These are phyloP conservation scores for Plumapathes pennacea DNA, from an alignment of 92 coral and sea anemone species.

Conservation along the genomic window DNA sequence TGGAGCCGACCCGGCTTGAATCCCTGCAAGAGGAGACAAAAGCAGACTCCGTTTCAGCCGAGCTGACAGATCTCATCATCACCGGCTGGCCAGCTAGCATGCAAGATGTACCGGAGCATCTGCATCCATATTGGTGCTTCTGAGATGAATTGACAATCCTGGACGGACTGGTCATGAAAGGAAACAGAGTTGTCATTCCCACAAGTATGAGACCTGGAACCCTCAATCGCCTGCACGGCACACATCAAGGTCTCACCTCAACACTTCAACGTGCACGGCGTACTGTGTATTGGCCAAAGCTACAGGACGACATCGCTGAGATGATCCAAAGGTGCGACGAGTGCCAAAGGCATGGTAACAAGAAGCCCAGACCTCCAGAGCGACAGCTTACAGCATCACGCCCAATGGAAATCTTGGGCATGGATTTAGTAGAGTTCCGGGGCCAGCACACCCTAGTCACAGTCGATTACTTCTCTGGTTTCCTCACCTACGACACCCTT, in stretches of 20 bases:
- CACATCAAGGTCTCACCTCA: conserved; percentile 59
- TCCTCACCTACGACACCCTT: conserved; percentile 43
- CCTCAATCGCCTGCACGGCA: conserved; percentile 47
- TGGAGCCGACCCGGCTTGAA: conserved; percentile 45
- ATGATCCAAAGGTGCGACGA: conserved; percentile 53
- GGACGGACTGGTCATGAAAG: conserved; percentile 52
- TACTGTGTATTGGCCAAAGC: conserved; percentile 57
- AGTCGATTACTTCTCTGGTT: conserved; percentile 51
- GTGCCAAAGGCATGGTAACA: conserved; percentile 59
- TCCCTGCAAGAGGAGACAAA: conserved; percentile 51
- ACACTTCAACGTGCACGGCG: conserved; percentile 55
- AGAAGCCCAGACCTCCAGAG: conserved; percentile 65
- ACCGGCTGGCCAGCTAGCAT: conserved; percentile 74
- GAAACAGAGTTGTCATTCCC: conserved; percentile 50
- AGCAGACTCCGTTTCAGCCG: conserved; percentile 22
- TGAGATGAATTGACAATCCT: conserved; percentile 48
- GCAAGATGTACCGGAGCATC: conserved; percentile 27
- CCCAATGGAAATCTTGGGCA: conserved; percentile 67
- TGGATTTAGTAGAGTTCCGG: conserved; percentile 31
- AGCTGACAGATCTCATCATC: conserved; percentile 33
- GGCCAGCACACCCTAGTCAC: conserved; percentile 55
- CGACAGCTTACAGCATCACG: conserved; percentile 62
- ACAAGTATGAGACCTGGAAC: conserved; percentile 49
- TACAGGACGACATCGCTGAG: conserved; percentile 47
- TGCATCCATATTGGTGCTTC: conserved; percentile 48